These are phyloP conservation scores for Ceraclea dissimilis DNA, from an alignment of 2,888 invertebrate genomes.

Conservation along the genomic window DNA sequence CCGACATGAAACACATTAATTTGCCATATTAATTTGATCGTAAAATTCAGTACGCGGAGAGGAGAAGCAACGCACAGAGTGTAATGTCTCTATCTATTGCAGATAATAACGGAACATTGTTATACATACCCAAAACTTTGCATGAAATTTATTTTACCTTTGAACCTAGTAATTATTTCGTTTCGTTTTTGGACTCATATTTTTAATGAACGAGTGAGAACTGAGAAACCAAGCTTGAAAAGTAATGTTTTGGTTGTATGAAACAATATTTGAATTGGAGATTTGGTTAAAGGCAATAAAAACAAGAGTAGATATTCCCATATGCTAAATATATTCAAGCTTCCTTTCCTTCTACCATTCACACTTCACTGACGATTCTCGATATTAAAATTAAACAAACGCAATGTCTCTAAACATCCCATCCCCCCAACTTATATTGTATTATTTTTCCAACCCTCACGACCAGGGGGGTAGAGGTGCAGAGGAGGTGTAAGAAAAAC, in stretches of 20 bases:
- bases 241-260: no score
- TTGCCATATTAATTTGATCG: constrained; percentile 54
- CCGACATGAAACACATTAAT: constrained; percentile 46
- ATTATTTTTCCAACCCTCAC: constrained; percentile 31
- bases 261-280: no score
- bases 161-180: no score
- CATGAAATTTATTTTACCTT: no score
- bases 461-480: constrained; percentile 20
- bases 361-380: constrained; percentile 7
- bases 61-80: constrained; percentile 34
- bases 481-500: constrained; percentile 26
- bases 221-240: no score
- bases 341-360: constrained; percentile 2
- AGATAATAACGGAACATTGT: background rate
- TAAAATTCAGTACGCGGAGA: constrained; percentile 50
- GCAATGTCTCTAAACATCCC: constrained; percentile 20
- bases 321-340: background rate
- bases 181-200: no score
- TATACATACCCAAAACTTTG: no score
- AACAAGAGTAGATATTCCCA: background rate
- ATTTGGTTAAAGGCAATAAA: no score
- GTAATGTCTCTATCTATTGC: background rate
- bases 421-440: constrained; percentile 4
- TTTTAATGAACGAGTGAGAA: no score
- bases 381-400: constrained; percentile 23